Evolutionary conservation across 2,888 invertebrate genomes (phyloP).

Genomic region (Tetranychus truncatus): DNA sequence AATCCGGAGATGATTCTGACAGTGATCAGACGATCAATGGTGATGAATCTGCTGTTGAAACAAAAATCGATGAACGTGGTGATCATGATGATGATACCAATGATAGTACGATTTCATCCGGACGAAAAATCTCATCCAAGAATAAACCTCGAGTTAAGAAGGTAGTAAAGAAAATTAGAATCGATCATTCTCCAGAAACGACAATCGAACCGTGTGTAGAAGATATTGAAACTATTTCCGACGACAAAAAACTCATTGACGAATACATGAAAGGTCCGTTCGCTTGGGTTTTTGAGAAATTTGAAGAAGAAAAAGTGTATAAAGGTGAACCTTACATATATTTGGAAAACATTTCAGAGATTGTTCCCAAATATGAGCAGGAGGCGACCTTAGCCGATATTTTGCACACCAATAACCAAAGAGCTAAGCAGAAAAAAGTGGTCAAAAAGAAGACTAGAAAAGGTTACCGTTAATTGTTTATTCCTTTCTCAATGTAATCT

Average conservation of each 20-base stretch:
- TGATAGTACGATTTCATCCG: neutral
- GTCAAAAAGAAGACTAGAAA: neutral
- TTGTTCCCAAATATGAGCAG: neutral
- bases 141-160: neutral
- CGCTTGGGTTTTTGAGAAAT: neutral
- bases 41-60: neutral
- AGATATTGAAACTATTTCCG: neutral
- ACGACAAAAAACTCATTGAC: neutral
- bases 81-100: neutral
- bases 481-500: neutral
- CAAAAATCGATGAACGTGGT: neutral
- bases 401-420: neutral
- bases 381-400: neutral
- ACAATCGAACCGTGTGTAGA: no score
- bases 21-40: neutral
- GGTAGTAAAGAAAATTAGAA: no score
- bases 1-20: neutral
- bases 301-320: neutral
- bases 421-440: neutral
- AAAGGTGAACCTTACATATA: neutral
- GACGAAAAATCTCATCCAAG: neutral
- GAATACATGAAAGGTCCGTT: neutral
- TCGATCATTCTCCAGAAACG: no score
- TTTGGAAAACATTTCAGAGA: neutral
- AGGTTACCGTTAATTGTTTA: neutral